Evolutionary conservation across 1,140 invertebrate species (phyloP), one percentile per base, ranked within the genome.

Genomic region (Macrotrachela quadricornifera): DNA sequence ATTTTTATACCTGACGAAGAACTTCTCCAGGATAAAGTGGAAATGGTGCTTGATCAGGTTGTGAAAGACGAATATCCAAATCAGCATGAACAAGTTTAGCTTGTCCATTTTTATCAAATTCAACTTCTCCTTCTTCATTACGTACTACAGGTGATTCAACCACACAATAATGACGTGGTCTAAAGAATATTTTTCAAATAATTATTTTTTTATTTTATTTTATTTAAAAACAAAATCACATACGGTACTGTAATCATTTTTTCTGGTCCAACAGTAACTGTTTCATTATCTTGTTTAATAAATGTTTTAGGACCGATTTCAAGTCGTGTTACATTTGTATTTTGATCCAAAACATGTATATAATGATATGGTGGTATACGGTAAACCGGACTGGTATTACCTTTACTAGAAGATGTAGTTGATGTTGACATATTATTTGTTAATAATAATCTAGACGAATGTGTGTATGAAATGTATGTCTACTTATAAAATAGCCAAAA

Each of bases 11-110:
- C 43, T 55, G 48, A 36, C 50, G 42, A 4, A 54, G 16, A 13
- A 63, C 52, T 59, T 75, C 73, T n/a, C 73, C 73, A 21, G 73
- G 73, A 59, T 73, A 75, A 6, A 75, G 61, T 16, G 73, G 73
- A 56, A 75, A 75, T 11, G 73, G 73, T 13, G 74, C 72, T 57
- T 73, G 73, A 14, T 42, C 40, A 30, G 21, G 3, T 11, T 21
- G 46, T 16, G 71, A 63, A 18, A 74, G 61, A n/a, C 73, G 61
- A 45, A 74, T 69, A 58, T 75, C 73, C 21, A 65, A 62, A 55
- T 75, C 73, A 54, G 68, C 73, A 62, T 74, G 70, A 6, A 58
- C 56, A 11, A 75, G 60, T 55, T 68, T 67, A 9, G 61, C 65
- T 57, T 74, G 72, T 30, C 72, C 71, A 56, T 51, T 51, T 10